phyloP scores from a whole-genome alignment of 2,113 vertebrate species.

The Peromyscus leucopus region DNA sequence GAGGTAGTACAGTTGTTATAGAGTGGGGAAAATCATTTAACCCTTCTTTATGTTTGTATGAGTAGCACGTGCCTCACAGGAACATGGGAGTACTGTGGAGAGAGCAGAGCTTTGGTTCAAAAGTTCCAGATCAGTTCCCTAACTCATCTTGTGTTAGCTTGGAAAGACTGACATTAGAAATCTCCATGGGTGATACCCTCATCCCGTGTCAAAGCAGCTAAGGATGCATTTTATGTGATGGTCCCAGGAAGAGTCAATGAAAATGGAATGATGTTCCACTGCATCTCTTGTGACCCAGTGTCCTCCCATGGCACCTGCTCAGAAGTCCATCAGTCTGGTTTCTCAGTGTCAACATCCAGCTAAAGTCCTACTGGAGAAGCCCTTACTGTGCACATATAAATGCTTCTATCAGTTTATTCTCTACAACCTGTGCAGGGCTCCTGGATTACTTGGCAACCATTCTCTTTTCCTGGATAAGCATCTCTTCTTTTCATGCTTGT shows the following conservation, averaged over 20 bases:
- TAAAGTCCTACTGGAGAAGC: not conserved
- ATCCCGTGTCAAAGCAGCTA: not conserved
- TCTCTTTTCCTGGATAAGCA: not conserved
- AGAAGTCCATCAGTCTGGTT: not conserved
- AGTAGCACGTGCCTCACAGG: not conserved
- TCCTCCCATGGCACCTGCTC: not conserved
- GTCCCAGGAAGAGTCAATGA: not conserved
- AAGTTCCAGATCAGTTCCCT: not conserved
- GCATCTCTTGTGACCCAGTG: not conserved
- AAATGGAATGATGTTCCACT: not conserved
- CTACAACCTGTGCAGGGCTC: not conserved
- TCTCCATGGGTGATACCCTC: not conserved
- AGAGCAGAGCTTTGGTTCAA: not conserved
- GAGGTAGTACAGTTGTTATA: not conserved
- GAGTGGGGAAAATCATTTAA: not conserved
- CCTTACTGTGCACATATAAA: not conserved
- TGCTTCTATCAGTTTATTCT: not conserved
- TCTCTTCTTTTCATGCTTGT: not conserved
- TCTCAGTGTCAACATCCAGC: not conserved
- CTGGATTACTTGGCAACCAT: too few species aligned
- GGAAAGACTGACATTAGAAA: not conserved
- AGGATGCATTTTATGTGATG: not conserved
- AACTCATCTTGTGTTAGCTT: not conserved
- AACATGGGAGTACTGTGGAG: not conserved
- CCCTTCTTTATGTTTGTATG: not conserved